Evolutionary conservation across 92 coral and sea anemone species (phyloP), one percentile per base, ranked within the genome.

Genomic region (Palythoa grandis): DNA sequence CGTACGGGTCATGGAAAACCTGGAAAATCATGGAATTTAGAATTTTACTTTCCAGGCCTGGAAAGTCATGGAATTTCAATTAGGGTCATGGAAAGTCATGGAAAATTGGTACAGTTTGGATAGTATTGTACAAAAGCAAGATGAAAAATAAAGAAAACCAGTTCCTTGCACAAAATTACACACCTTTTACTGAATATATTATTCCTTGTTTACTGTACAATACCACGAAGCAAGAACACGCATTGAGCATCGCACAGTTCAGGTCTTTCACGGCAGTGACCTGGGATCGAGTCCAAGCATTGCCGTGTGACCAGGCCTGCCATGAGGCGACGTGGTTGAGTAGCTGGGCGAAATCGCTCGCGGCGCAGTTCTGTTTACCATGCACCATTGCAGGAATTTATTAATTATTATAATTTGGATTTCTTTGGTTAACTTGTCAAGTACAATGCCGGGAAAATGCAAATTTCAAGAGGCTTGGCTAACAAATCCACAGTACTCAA

Each of bases 311-410:
- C 78, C 78, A 74, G 69, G 82, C 82, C 69, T 77, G 52, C 82
- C 82, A 53, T 77, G 82, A 77, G 70, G 82, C 70, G 82, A 29
- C 63, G 82, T 56, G 82, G 48, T 20, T 76, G 80, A 76, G 80
- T 11, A 76, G 80, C 80, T 76, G 80, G 80, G 70, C 78, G 13
- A 74, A 40, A 74, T 74, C 78, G 60, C 82, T 77, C 69, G 82
- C 70, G 82, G 82, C 82, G 70, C 82, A 77, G 82, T 77, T 57
- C 82, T 77, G 82, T 77, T 77, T 77, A 57, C 82, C 82, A 77
- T 74, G 78, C 78, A 74, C 60, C 78, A 74, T 74, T 74, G 78
- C 78, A 74, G 78, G 78, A 72, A 74, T 74, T 74, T 47, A 74
- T 74, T 74, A 48, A 43, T 74, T 74, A 74, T 74, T 74, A 50